phyloP scores from a whole-genome alignment of 2,888 invertebrate genomes.

The Rhyacophila evoluta region DNA sequence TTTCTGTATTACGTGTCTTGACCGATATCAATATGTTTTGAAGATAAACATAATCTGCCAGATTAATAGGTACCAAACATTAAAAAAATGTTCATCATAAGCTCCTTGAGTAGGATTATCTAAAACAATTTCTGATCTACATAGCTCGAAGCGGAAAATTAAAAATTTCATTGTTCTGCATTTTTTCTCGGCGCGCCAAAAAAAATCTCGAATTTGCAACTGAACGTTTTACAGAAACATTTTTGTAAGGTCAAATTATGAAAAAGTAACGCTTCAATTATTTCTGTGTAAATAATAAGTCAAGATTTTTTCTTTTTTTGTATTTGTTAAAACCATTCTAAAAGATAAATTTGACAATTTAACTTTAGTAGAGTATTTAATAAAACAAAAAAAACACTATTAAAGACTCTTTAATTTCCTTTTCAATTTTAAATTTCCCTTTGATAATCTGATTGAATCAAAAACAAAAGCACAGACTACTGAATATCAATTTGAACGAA shows the following conservation, averaged over 20 bases:
- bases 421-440: neutral
- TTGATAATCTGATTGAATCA: neutral
- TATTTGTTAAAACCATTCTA: neutral
- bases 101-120: too few relatives aligned
- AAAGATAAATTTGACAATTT: neutral
- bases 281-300: neutral
- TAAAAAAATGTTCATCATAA: too few relatives aligned
- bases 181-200: neutral
- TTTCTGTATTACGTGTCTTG: too few relatives aligned
- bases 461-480: neutral
- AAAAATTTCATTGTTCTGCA: neutral
- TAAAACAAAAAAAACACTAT: neutral
- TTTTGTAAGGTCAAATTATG: neutral
- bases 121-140: neutral
- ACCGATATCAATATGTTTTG: too few relatives aligned
- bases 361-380: neutral
- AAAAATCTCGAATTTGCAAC: neutral
- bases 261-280: neutral
- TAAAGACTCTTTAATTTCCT: neutral
- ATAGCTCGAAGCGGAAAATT: conserved; percentile 13
- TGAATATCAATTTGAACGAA: too few relatives aligned
- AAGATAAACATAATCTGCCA: too few relatives aligned
- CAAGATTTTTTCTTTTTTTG: neutral
- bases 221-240: neutral
- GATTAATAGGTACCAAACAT: too few relatives aligned